Evolutionary conservation across 2,888 invertebrate genomes (phyloP).

Genomic region (Ctena decussata): DNA sequence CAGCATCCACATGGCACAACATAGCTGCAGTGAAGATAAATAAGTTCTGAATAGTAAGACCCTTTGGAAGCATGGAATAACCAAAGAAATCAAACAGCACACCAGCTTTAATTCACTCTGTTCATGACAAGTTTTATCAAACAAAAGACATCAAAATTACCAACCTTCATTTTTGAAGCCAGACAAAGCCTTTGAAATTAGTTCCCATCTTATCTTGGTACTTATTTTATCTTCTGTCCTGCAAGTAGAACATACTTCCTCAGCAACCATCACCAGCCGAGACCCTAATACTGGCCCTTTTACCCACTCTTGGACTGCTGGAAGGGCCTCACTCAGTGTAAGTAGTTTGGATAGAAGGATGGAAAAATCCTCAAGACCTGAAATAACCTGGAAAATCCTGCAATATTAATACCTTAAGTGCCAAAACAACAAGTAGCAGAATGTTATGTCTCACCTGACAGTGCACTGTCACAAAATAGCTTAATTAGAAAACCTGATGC

Average conservation of each 20-base stretch:
- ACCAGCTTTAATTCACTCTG: no score
- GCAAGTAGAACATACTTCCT: constrained; percentile 61
- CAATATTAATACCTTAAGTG: no score
- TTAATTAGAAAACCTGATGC: no score
- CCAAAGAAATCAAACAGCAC: no score
- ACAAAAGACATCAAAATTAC: not conserved
- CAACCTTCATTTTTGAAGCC: not conserved
- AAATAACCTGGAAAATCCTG: constrained; percentile 62
- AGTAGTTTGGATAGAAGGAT: constrained; percentile 65
- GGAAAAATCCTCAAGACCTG: constrained; percentile 59
- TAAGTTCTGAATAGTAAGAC: no score
- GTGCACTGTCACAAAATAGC: no score
- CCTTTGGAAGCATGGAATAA: no score
- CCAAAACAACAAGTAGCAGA: no score
- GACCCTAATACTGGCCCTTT: constrained; percentile 71
- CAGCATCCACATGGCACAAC: no score
- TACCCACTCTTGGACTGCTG: constrained; percentile 69
- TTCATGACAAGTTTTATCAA: no score
- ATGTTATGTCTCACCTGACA: no score
- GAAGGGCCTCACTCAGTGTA: constrained; percentile 20
- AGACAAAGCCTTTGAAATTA: not conserved
- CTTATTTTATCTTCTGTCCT: not conserved
- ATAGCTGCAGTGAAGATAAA: no score
- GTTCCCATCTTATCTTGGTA: not conserved
- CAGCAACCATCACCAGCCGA: constrained; percentile 67